phyloP scores from a whole-genome alignment of 2,113 vertebrate genomes.

The Passer montanus region DNA sequence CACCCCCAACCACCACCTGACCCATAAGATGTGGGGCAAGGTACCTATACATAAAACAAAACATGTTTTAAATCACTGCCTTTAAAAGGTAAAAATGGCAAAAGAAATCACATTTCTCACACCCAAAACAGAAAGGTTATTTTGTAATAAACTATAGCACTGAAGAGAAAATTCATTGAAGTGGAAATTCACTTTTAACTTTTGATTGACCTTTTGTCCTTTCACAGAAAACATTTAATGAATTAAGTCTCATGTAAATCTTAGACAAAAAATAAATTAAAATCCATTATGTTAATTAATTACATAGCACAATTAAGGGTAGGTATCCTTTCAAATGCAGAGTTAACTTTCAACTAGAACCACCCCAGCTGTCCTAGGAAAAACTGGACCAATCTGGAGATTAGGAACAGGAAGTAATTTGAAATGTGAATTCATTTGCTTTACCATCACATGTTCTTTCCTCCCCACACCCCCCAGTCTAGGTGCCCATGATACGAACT shows the following conservation, averaged over 20 bases:
- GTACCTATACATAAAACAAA: neutral
- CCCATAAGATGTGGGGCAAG: neutral
- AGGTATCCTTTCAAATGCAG: conserved; percentile 2
- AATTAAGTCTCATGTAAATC: neutral
- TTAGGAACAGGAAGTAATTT: neutral
- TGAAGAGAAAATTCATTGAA: neutral
- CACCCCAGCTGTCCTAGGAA: neutral
- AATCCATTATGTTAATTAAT: conserved; percentile 27
- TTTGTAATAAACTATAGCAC: neutral
- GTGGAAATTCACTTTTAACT: neutral
- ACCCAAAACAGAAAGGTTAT: neutral
- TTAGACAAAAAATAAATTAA: neutral
- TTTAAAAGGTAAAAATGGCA: neutral
- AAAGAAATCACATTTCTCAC: neutral
- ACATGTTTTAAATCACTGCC: neutral
- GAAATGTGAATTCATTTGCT: neutral
- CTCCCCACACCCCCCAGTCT: neutral
- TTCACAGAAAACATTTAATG: neutral
- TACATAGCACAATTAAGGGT: neutral
- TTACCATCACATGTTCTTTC: neutral
- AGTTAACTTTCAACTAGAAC: neutral
- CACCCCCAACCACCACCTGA: neutral
- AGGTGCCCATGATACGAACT: neutral
- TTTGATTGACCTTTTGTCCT: neutral
- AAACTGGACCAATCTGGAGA: neutral